Base-by-base conservation (phyloP, 2,113 vertebrate species). In the Pagrus major region DNA sequence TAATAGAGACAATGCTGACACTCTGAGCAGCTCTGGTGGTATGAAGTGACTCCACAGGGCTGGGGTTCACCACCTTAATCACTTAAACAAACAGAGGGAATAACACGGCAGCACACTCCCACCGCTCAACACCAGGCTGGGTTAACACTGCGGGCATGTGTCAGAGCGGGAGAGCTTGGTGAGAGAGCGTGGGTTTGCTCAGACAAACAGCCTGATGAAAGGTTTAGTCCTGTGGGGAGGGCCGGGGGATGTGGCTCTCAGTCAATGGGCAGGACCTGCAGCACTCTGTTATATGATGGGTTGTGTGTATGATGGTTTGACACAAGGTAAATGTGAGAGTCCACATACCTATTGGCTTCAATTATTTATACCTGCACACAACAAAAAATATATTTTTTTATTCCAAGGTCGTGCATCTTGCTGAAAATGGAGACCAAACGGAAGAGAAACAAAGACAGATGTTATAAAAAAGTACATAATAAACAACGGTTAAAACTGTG, bases 1-100 rank as follows among this genome's bases (percentile, higher is more conserved):
- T 20, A 44, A 47, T 47, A n/a, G 18, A 77, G 59, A 72, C 64
- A 29, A 25, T 66, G 55, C 73, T 3, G 16, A 65, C 18, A 4
- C 29, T 72, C 71, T 63, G 42, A 75, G 76, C 78, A 42, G 56
- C 65, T 52, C 68, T 25, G 39, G 5, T 76, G 76, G 74, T 67
- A 78, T 80, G 59, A 75, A 39, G 69, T 73, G 78, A 60, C 23
- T 86, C 75, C 52, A n/a, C 73, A 46, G 72, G 31, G 65, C 69
- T 9, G 59, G 86, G 81, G 87, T 88, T 87, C 87, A 90, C 71
- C 56, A 47, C 25, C 70, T 73, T 92, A 92, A 94, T 87, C 92
- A 87, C 76, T 89, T 80, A 82, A 87, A 74, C 84, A 94, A 92
- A 92, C 92, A 90, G 41, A 67, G 51, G 60, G 54, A 42, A 60